Evolutionary conservation across 2,113 vertebrate species (phyloP), one percentile per base, ranked within the genome.

Genomic region (Genyomyrus donnyi): DNA sequence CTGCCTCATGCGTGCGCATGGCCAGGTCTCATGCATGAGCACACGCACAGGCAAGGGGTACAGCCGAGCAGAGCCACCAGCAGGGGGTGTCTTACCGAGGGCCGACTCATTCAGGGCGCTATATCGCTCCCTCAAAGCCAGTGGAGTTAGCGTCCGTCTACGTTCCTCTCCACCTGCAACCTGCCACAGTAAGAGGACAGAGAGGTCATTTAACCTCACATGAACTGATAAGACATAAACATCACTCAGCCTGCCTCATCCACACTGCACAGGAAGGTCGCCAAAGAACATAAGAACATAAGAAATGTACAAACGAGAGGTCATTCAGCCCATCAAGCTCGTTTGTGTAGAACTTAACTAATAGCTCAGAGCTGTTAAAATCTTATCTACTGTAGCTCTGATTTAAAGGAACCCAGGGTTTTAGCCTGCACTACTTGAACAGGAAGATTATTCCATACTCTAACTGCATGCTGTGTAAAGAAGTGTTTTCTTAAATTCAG

Each of bases 101-200:
- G 96, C 95, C 0, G 97, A 96, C 91, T 99, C 98, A 0, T 96
- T 97, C 70, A 98, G 95, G 2, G 97, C 94, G 92, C 97, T 98
- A 95, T 98, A 99, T 90, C 98, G 95, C 93, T 98, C 97, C 86
- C 97, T 94, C 92, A 99, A 95, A 62, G 97, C 96, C 24, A 99
- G 92, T 0, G 98, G 98, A 0, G 98, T 99, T 92, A 99, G 90
- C 0, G 98, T 99, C 91, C 98, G 96, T 90, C 97, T 96, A 48
- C 97, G 95, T 85, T 99, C 98, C 66, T 99, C 98, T 0, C 96
- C 96, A 88, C 97, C 95, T 0, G 93, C 95, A 10, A 95, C 96
- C 98, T 99, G 92, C 45, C 2, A 90, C 11, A 90, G 21, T 91
- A 53, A n/a, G 4, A n/a, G 50, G 85, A 53, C 21, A 86, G 50